Evolutionary conservation across 2,888 invertebrate species (phyloP).

Genomic region (Aproaerema taeniolella): DNA sequence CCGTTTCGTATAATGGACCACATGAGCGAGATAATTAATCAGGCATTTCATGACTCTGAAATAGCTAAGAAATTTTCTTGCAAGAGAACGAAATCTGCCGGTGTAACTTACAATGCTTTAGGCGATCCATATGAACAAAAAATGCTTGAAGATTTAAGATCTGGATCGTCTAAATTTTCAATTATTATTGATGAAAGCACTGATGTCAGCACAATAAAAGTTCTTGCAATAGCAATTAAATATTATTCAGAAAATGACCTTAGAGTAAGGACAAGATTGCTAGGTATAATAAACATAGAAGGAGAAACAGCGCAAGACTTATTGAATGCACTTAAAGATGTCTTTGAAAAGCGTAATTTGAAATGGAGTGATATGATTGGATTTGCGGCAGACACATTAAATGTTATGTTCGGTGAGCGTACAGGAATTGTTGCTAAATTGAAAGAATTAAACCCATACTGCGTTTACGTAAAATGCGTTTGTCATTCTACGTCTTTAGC

Average conservation of each 20-base stretch:
- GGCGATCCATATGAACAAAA: not conserved
- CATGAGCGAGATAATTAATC: conserved; percentile 3
- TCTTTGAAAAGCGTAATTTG: conserved; percentile 3
- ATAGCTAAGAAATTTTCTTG: conserved; percentile 7
- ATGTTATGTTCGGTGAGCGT: conserved; percentile 4
- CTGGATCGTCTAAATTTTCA: not conserved
- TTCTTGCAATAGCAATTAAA: conserved; percentile 6
- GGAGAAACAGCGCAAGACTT: conserved; percentile 7
- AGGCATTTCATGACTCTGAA: conserved; percentile 5
- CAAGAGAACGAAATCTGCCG: not conserved
- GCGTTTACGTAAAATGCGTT: conserved; percentile 3
- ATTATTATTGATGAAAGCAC: conserved; percentile 5
- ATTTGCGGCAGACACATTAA: conserved; percentile 8
- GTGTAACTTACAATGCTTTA: conserved; percentile 1
- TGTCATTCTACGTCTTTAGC: conserved; percentile 4
- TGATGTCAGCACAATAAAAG: conserved; percentile 1
- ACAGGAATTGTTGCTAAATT: conserved; percentile 6
- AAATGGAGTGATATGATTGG: conserved; percentile 2
- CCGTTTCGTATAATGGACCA: conserved; percentile 5
- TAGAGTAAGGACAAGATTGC: conserved; percentile 3
- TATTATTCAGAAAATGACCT: conserved; percentile 1
- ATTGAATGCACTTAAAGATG: conserved; percentile 1
- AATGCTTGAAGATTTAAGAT: not conserved
- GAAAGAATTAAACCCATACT: conserved; percentile 7
- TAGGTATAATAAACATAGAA: conserved; percentile 4